Evolutionary conservation across 1,140 invertebrate species (phyloP).

Genomic region (honey bee (Apis mellifera)): DNA sequence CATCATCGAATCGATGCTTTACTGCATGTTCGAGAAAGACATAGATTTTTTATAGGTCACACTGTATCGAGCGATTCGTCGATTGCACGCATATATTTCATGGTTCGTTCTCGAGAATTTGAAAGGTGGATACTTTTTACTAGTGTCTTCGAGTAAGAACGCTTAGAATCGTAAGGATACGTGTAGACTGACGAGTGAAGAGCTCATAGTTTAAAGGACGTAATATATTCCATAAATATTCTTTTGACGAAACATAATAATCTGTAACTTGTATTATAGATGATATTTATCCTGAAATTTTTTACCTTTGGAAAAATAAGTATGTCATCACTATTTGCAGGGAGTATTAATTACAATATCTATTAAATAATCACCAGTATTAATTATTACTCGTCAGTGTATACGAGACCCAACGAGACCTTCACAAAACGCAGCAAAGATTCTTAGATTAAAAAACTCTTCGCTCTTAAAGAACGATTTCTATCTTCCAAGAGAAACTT

Average conservation of each 20-base stretch:
- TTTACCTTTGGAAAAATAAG: not conserved
- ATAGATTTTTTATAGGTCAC: slow-evolving; percentile 41
- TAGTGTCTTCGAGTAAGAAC: too few relatives aligned
- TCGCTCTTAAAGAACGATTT: not conserved
- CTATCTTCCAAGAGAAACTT: not conserved
- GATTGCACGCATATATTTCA: slow-evolving; percentile 1
- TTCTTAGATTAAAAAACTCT: slow-evolving; percentile 38
- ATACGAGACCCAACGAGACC: not conserved
- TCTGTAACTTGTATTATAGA: not conserved
- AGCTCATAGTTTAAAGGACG: not conserved
- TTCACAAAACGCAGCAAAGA: not conserved
- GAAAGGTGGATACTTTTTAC: not conserved
- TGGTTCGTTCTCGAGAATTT: slow-evolving; percentile 1
- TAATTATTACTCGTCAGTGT: not conserved
- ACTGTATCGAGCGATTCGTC: not conserved
- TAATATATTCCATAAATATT: not conserved
- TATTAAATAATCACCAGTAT: not conserved
- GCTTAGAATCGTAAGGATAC: too few relatives aligned
- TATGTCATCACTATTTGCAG: not conserved
- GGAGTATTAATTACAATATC: not conserved
- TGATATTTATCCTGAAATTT: not conserved
- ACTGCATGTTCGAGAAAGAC: not conserved
- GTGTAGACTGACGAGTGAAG: slow-evolving; percentile 8
- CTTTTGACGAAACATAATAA: not conserved
- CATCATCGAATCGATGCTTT: slow-evolving; percentile 23